These are phyloP conservation scores for Botia almorhae DNA, from an alignment of 2,797 vertebrate genomes.

Conservation along the genomic window DNA sequence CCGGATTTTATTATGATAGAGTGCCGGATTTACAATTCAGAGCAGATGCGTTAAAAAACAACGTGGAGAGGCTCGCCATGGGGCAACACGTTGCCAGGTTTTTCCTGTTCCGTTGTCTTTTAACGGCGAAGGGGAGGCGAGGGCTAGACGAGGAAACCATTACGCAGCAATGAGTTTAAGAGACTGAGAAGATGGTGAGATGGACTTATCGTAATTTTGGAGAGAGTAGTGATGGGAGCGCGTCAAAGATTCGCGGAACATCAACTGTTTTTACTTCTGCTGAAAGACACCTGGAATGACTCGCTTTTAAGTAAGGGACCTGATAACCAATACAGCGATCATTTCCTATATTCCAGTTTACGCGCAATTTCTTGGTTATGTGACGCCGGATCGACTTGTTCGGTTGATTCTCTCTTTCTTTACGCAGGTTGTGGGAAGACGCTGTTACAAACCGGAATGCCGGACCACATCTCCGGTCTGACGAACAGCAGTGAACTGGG, in stretches of 20 bases:
- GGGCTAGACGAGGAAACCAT: no score
- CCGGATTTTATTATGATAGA: neutral
- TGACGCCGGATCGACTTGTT: neutral
- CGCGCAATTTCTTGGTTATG: neutral
- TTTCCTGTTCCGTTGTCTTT: slow-evolving; percentile 2
- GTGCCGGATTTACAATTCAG: slow-evolving; percentile 45
- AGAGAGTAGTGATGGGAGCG: neutral
- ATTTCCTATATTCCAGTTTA: no score
- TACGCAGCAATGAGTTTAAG: slow-evolving; percentile 22
- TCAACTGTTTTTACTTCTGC: slow-evolving; percentile 18
- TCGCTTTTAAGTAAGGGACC: slow-evolving; percentile 14
- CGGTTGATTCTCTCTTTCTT: neutral
- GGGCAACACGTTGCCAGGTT: slow-evolving; percentile 18
- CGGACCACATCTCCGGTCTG: slow-evolving; percentile 68
- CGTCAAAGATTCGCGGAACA: neutral
- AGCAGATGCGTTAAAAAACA: slow-evolving; percentile 39
- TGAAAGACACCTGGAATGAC: slow-evolving; percentile 11
- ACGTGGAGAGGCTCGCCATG: slow-evolving; percentile 40
- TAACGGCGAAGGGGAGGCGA: no score
- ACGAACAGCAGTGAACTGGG: slow-evolving; percentile 64
- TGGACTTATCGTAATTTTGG: neutral
- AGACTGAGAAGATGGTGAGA: slow-evolving; percentile 14
- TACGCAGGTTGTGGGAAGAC: slow-evolving; percentile 26
- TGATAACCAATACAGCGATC: neutral
- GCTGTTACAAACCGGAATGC: slow-evolving; percentile 61